Conservation (phyloP, 2,797 vertebrate genomes). For the Danio albolineatus region DNA sequence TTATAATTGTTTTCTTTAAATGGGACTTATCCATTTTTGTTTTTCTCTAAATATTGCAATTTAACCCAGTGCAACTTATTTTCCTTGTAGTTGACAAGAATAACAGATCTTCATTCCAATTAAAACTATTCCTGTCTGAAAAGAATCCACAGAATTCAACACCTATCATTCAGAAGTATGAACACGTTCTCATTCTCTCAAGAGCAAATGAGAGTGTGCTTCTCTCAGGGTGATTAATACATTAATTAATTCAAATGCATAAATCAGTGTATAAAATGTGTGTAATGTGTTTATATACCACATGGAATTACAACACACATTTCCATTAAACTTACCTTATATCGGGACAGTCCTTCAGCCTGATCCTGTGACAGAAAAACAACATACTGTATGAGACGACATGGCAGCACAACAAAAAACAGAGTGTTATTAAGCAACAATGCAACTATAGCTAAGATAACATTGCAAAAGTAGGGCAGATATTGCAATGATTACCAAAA, state of each 20-base stretch:
- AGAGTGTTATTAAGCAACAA: neutral
- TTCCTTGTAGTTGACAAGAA: neutral
- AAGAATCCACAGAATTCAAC: neutral
- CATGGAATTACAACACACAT: neutral
- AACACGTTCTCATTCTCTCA: neutral
- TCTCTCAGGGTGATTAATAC: neutral
- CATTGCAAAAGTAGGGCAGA: neutral
- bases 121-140: neutral
- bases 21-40: too few species aligned
- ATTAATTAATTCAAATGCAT: neutral
- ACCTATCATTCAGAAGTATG: neutral
- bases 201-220: neutral
- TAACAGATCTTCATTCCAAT: neutral
- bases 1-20: too few species aligned
- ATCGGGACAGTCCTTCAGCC: conserved; percentile 73
- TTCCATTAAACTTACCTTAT: conserved; percentile 81
- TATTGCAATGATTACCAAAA: conserved; percentile 79
- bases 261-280: neutral
- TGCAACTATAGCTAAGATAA: neutral
- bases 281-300: neutral
- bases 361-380: conserved; percentile 80
- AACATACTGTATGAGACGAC: neutral
- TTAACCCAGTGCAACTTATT: too few species aligned
- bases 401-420: neutral
- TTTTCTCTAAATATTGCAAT: too few species aligned